Conservation (phyloP, 2,797 vertebrate species). For the Pipistrellus pipistrellus region DNA sequence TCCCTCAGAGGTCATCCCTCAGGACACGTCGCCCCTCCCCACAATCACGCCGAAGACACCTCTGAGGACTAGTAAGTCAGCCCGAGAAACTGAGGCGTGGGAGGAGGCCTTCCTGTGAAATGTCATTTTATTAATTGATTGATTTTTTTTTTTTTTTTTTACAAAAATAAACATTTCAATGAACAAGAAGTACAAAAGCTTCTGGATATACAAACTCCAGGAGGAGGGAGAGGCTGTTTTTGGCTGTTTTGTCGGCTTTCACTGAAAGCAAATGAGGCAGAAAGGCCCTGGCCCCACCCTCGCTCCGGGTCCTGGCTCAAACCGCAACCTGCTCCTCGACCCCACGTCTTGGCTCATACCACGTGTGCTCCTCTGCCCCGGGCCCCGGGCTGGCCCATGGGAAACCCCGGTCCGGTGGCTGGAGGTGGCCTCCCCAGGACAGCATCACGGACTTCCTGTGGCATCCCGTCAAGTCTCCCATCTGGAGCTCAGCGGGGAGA, state of each 20-base stretch:
- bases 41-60: background rate
- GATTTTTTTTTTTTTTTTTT: slow-evolving; percentile 83
- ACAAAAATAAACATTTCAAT: slow-evolving; percentile 92
- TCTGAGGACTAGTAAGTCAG: background rate
- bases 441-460: background rate
- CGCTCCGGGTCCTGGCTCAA: slow-evolving; percentile 80
- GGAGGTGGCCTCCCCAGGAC: background rate
- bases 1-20: background rate
- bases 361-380: background rate
- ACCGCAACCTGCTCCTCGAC: slow-evolving; percentile 72
- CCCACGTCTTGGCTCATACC: slow-evolving; percentile 73
- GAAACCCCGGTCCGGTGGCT: background rate
- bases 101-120: slow-evolving; percentile 57
- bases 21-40: background rate
- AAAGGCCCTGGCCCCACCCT: slow-evolving; percentile 71
- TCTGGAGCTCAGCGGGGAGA: background rate
- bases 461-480: background rate
- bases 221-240: slow-evolving; percentile 88
- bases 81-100: slow-evolving; percentile 42
- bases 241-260: slow-evolving; percentile 91
- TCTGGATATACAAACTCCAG: slow-evolving; percentile 90
- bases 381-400: background rate
- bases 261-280: slow-evolving; percentile 92
- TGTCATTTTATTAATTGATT: slow-evolving; percentile 77
- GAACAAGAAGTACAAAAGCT: slow-evolving; percentile 89